A percentile compares a stretch with the other conserved stretches of the same genome.
These are phyloP conservation scores for Copsychus sechellarum DNA, from an alignment of 2,113 vertebrate genomes.

Conservation along the genomic window DNA sequence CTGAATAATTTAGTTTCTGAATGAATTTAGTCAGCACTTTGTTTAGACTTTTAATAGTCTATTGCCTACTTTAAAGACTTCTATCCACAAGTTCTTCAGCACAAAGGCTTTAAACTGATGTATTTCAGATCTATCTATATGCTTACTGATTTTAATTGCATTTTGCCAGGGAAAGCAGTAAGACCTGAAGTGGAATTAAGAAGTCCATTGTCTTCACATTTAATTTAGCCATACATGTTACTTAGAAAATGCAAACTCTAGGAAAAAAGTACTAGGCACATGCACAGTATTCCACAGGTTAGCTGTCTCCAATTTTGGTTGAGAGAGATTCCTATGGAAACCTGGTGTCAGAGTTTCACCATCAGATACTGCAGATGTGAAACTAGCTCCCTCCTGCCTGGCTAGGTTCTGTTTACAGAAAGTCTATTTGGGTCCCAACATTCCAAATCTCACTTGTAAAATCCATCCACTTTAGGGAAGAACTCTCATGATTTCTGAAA, in stretches of 20 bases:
- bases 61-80: slow-evolving; percentile 19
- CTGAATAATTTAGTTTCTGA: slow-evolving; percentile 51
- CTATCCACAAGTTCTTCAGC: not conserved
- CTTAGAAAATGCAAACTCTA: not conserved
- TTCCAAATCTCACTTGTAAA: not conserved
- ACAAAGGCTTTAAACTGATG: not conserved
- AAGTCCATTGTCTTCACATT: not conserved
- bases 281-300: not conserved
- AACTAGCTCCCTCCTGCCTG: not conserved
- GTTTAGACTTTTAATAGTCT: slow-evolving; percentile 34
- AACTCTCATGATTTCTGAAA: not conserved
- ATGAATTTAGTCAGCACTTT: slow-evolving; percentile 42
- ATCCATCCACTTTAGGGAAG: not conserved
- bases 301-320: not conserved
- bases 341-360: not conserved
- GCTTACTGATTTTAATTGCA: slow-evolving; percentile 6
- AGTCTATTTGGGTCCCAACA: not conserved
- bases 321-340: not conserved
- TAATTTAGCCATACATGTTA: not conserved
- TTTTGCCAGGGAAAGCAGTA: not conserved
- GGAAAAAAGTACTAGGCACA: not conserved
- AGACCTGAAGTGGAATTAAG: not conserved
- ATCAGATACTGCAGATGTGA: not conserved
- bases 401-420: not conserved
- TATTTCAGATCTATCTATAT: not conserved